Conservation (phyloP, 2,113 vertebrate genomes). For the Clarias batrachus region DNA sequence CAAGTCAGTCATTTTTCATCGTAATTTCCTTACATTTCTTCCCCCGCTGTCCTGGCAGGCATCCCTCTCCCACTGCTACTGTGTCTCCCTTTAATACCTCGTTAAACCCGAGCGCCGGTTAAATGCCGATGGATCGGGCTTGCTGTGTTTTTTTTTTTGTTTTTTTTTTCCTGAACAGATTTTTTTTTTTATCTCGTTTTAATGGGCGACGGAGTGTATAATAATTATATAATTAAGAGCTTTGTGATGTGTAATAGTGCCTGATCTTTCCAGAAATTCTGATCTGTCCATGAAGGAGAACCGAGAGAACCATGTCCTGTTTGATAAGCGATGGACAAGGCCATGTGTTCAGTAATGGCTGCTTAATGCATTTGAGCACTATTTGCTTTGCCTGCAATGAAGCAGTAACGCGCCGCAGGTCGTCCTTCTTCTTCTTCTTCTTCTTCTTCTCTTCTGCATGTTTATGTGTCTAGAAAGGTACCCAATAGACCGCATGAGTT, state of each 20-base stretch:
- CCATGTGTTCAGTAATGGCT: conserved; percentile 13
- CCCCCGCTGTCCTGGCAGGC: conserved; percentile 41
- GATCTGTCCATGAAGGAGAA: conserved; percentile 8
- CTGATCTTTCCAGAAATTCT: conserved; percentile 9
- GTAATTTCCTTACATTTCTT: conserved; percentile 42
- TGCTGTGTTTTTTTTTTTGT: conserved; percentile 61
- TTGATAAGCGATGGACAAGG: background rate
- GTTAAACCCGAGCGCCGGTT: conserved; percentile 70
- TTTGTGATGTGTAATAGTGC: conserved; percentile 29
- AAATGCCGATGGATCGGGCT: conserved; percentile 56
- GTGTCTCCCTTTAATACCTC: conserved; percentile 48
- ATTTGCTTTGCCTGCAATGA: conserved; percentile 2
- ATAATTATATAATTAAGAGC: conserved; percentile 54
- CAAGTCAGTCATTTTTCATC: conserved; percentile 41
- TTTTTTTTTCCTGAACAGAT: conserved; percentile 55
- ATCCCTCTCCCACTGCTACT: conserved; percentile 33
- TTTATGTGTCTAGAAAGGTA: background rate
- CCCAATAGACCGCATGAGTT: background rate
- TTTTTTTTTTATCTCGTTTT: conserved; percentile 68
- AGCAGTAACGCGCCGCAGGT: background rate
- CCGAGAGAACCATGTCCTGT: conserved; percentile 13
- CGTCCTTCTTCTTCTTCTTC: background rate
- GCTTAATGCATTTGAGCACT: conserved; percentile 14
- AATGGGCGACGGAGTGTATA: conserved; percentile 63
- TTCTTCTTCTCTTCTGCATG: background rate